Conservation (phyloP, 2,797 vertebrate species). For the Tarsius wallacei region DNA sequence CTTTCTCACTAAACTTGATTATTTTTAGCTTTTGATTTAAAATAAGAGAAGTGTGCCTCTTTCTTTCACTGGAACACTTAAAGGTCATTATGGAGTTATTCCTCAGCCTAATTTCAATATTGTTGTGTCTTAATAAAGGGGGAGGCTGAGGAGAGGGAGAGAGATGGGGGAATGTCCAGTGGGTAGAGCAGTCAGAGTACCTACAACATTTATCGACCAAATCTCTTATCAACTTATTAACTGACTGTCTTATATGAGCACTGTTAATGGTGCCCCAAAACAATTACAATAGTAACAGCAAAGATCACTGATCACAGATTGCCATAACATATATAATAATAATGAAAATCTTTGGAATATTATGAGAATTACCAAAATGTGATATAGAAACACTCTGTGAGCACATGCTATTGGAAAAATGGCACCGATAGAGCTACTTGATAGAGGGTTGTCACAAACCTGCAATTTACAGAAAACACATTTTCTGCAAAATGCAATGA, state of each 20-base stretch:
- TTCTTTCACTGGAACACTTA: background rate
- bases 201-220: background rate
- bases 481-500: background rate
- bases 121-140: background rate
- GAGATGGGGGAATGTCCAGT: background rate
- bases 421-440: background rate
- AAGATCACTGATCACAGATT: background rate
- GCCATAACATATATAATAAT: background rate
- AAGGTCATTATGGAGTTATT: background rate
- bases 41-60: background rate
- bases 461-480: background rate
- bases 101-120: background rate
- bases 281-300: background rate
- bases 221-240: background rate
- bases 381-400: background rate
- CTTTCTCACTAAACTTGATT: background rate
- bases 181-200: background rate
- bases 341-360: background rate
- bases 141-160: background rate
- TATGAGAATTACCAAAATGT: background rate
- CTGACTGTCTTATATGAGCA: background rate
- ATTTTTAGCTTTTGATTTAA: background rate
- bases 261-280: background rate
- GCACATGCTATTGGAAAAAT: background rate
- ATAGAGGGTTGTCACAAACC: background rate